phyloP scores from a whole-genome alignment of 2,888 invertebrate species.

The Branchipolynoe longqiensis region DNA sequence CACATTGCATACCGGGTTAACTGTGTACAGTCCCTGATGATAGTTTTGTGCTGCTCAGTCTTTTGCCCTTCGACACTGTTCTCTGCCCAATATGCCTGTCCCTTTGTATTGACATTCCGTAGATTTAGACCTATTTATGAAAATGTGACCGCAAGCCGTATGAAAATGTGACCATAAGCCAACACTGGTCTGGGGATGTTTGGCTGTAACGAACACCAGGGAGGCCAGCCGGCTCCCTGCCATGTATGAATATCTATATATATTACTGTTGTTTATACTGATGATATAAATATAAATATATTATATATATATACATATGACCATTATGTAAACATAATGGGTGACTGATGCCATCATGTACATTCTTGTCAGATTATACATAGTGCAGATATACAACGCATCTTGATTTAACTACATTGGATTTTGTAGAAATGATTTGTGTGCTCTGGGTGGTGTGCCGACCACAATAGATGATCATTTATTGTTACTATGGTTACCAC shows the following conservation, averaged over 20 bases:
- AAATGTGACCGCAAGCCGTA: constrained; percentile 3
- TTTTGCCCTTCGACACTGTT: background rate
- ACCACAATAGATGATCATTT: constrained; percentile 18
- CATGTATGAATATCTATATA: constrained; percentile 33
- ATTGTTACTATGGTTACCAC: constrained; percentile 22
- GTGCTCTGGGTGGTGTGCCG: constrained; percentile 42
- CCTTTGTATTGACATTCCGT: constrained; percentile 29
- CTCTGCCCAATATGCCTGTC: background rate
- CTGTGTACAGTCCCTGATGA: constrained; percentile 25
- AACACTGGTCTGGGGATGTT: constrained; percentile 17
- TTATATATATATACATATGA: constrained; percentile 49
- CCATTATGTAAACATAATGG: constrained; percentile 36
- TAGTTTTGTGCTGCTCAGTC: constrained; percentile 16
- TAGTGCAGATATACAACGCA: constrained; percentile 22
- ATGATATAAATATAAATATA: constrained; percentile 6
- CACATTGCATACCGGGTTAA: background rate
- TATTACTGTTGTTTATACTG: constrained; percentile 53
- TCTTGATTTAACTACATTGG: constrained; percentile 51
- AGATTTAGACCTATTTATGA: constrained; percentile 35
- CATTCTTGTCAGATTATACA: constrained; percentile 54
- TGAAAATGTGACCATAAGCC: background rate
- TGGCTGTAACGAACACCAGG: constrained; percentile 5
- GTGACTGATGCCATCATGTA: constrained; percentile 22
- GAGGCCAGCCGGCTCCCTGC: background rate
- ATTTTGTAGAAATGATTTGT: constrained; percentile 35